Evolutionary conservation across 1,140 invertebrate genomes (phyloP), one percentile per base, ranked within the genome.

Genomic region (Pseudachorutes palmiensis): DNA sequence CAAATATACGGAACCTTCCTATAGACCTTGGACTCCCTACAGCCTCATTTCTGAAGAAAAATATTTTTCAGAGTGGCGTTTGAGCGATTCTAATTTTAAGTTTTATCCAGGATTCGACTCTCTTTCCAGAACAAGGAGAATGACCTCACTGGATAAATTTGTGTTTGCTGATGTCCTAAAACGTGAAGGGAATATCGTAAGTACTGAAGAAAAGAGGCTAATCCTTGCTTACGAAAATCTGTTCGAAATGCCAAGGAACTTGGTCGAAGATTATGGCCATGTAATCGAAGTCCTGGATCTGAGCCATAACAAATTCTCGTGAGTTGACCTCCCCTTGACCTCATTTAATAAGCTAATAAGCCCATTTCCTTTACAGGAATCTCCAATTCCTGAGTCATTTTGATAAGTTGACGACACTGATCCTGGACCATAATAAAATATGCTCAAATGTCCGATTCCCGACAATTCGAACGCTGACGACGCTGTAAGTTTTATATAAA

Each of bases 371-470:
- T 41, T 16, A 24, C 75, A 88, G 86, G 59, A 86, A 87, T 78
- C 78, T 90, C 48, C 81, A 85, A 67, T 87, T 86, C 71, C 74
- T 90, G 31, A 78, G 80, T 1, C 79, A 86, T 69, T 89, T 90
- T 77, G 83, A 82, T 62, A 81, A 84, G 67, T 74, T 92, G 22
- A 85, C 83, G 2, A 87, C 85, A 1, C 73, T 91, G 31, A 88
- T 90, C 72, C 79, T 88, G 55, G 89, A 91, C 77, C 83, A 87
- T 71, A 90, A 90, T 76, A 79, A 81, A 1, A 83, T 90, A 49
- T 83, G 81, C 49, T 83, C 84, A 1, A 79, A 83, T 28, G 83
- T 83, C 29, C 76, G 81, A n/a, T 82, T 90, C 36, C 88, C 88
- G 2, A 79, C 79, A n/a, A 77, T 88, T 74, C 83, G 83, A 16